A percentile compares a stretch with the other conserved stretches of the same genome.
Conservation (phyloP, 2,888 invertebrate species). For the Diarsia dahlii region DNA sequence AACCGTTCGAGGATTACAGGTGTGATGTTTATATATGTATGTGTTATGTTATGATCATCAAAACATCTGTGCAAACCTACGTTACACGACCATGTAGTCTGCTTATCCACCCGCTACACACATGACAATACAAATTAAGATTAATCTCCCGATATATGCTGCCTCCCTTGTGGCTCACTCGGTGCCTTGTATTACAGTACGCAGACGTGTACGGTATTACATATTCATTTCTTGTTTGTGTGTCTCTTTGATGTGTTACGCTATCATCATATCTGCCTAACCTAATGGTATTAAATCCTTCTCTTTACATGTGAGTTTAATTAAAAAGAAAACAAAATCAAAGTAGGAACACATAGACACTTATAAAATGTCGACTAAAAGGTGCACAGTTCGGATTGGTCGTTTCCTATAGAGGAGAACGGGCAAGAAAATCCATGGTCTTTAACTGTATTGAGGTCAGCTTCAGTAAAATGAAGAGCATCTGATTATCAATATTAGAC, state of each 20-base stretch:
- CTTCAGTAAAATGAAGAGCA: neutral
- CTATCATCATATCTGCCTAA: neutral
- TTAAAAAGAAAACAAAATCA: neutral
- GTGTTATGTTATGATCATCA: neutral
- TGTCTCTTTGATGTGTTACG: neutral
- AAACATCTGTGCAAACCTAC: neutral
- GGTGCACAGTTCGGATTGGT: too few species aligned
- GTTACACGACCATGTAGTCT: constrained; percentile 10
- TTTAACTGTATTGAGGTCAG: neutral
- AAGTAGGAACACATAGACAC: too few species aligned
- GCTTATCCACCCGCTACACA: constrained; percentile 24
- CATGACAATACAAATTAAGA: constrained; percentile 63
- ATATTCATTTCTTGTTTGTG: neutral
- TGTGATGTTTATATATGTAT: too few species aligned
- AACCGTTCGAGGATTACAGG: too few species aligned
- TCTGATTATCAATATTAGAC: neutral
- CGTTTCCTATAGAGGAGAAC: too few species aligned
- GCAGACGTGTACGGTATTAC: constrained; percentile 6
- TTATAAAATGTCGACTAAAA: too few species aligned
- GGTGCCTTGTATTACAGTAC: constrained; percentile 12
- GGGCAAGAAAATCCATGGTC: too few species aligned
- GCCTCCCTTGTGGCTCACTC: constrained; percentile 33
- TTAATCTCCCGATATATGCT: constrained; percentile 49
- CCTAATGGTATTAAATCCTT: neutral
- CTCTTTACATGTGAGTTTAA: neutral